phyloP scores from a whole-genome alignment of 2,797 vertebrate genomes.

The Tangara arthus region DNA sequence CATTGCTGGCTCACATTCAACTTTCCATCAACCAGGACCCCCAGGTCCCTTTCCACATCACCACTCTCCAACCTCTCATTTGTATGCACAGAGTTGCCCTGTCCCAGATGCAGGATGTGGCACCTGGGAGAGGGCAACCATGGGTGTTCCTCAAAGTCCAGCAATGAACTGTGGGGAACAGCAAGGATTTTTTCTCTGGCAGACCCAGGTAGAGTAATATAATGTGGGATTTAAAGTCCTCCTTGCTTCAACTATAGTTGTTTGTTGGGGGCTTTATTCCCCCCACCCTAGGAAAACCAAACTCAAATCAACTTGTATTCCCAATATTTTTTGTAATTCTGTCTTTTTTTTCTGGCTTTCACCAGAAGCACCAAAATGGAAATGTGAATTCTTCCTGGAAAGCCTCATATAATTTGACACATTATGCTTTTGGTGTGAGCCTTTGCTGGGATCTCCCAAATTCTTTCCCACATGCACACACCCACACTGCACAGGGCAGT shows the following conservation, averaged over 20 bases:
- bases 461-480: rapidly evolving
- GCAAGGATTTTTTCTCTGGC: not conserved
- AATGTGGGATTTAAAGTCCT: not conserved
- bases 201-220: not conserved
- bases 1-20: not conserved
- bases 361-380: not conserved
- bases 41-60: not conserved
- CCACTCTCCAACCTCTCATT: not conserved
- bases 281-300: not conserved
- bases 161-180: not conserved
- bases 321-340: not conserved
- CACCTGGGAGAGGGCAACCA: not conserved
- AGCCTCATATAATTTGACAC: not conserved
- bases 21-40: rapidly evolving
- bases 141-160: not conserved
- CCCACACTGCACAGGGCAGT: not conserved
- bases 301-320: not conserved
- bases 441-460: not conserved
- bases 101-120: not conserved
- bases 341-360: not conserved
- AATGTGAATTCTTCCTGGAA: not conserved
- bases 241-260: not conserved
- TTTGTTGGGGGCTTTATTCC: not conserved
- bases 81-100: not conserved
- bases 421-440: not conserved